These are phyloP conservation scores for Glaucidium brasilianum DNA, from an alignment of 2,113 vertebrate genomes.

Conservation along the genomic window DNA sequence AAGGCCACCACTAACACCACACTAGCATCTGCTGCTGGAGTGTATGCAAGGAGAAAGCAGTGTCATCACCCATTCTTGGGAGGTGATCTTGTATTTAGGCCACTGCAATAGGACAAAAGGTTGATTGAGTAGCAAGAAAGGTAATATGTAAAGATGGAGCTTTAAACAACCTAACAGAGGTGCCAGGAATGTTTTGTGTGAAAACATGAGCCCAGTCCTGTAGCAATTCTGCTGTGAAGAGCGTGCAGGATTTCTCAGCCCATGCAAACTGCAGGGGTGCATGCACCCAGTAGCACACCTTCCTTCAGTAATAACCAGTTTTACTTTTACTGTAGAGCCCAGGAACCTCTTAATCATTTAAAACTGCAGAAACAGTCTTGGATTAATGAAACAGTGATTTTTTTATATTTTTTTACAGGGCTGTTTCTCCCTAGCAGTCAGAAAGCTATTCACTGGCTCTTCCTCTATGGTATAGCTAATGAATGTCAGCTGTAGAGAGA, in stretches of 20 bases:
- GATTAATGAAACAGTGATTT: neutral
- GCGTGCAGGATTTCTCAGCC: neutral
- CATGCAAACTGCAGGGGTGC: neutral
- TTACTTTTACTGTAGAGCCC: neutral
- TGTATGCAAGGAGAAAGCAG: neutral
- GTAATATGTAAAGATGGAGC: neutral
- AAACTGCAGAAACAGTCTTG: neutral
- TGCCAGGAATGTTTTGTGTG: neutral
- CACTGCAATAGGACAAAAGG: neutral
- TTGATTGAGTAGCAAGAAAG: neutral
- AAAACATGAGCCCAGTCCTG: fast-evolving
- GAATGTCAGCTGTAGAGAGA: neutral
- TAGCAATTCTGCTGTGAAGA: neutral
- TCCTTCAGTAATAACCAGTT: neutral
- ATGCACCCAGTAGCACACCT: neutral
- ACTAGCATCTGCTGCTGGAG: neutral
- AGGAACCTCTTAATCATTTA: neutral
- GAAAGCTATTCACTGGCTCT: neutral
- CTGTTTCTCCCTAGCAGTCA: neutral
- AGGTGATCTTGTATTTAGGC: fast-evolving
- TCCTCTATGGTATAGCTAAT: neutral
- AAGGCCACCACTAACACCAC: neutral
- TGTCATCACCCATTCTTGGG: neutral
- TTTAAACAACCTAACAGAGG: neutral
- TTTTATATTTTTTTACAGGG: neutral